Evolutionary conservation across 1,140 invertebrate genomes (phyloP), one percentile per base, ranked within the genome.

Genomic region (Caerostris extrusa): DNA sequence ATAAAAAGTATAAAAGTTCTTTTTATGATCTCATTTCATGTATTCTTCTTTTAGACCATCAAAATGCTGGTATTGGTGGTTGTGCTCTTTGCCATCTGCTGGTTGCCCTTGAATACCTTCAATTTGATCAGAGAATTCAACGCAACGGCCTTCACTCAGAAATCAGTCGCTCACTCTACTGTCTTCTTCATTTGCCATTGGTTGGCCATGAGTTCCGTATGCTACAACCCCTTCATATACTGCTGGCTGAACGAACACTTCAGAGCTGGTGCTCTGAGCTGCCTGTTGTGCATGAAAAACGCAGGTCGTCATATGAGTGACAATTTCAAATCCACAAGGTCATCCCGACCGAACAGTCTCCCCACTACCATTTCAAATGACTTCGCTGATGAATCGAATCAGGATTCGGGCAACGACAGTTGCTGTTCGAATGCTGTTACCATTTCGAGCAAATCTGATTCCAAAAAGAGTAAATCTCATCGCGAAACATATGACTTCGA

Each of bases 271-370:
- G 86, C 98, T 17, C 98, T 98, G 95, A 97, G 97, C 91, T 98
- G 98, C 96, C 98, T 97, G 97, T 97, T 98, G 95, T 96, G 96
- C 7, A 98, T 98, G 64, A 98, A 98, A 98, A 85, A 85, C 12
- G 19, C 57, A 10, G 55, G 55, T 10, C 83, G 57, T 4, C 55
- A 85, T 5, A 3, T 85, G 6, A 85, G 58, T 56, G n/a, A n/a
- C 83, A 19, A 56, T 17, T 19, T 58, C 17, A 85, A 34, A 34
- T 85, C 83, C 2, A 58, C 56, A 4, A 85, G 17, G 19, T 7
- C n/a, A 12, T 19, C 57, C 56, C 17, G 83, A 85, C 57, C 19
- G 12, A 85, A 17, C 56, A 85, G 57, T 50, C 55, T 10, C 10
- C n/a, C 55, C 0, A 60, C 55, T 6, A 77, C 69, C 3, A 34